These are phyloP conservation scores for Hippoglossus stenolepis DNA, from an alignment of 2,113 vertebrate species.

Conservation along the genomic window DNA sequence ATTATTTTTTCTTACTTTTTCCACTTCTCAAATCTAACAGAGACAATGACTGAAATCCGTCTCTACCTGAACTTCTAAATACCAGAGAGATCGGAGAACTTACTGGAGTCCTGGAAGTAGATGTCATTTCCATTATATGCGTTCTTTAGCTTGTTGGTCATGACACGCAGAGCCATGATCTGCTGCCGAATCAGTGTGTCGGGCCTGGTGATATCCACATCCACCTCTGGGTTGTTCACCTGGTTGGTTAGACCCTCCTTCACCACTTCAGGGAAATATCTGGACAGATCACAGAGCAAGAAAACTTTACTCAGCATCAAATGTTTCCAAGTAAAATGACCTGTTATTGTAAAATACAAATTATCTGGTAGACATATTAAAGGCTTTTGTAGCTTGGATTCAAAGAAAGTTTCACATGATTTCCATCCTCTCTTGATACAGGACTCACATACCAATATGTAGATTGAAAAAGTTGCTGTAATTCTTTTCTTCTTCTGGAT, in stretches of 20 bases:
- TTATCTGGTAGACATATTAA: background rate
- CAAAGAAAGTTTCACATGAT: background rate
- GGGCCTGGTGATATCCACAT: conserved; percentile 95
- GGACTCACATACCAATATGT: too few relatives aligned
- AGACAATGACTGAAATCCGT: background rate
- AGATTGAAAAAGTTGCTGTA: background rate
- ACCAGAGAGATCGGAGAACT: conserved; percentile 59
- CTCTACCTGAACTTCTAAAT: background rate
- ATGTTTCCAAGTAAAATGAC: background rate
- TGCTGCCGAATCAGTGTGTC: conserved; percentile 96
- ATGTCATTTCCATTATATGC: conserved; percentile 98
- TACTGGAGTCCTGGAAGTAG: conserved; percentile 98
- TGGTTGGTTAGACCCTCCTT: conserved; percentile 96
- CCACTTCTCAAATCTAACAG: too few relatives aligned
- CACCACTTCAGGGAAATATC: conserved; percentile 97
- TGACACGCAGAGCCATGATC: conserved; percentile 97
- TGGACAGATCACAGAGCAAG: conserved; percentile 56
- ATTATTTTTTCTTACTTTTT: too few relatives aligned
- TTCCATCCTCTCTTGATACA: background rate
- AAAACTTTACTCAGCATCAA: background rate
- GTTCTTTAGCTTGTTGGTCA: conserved; percentile 96
- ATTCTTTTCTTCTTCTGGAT: background rate
- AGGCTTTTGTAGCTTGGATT: background rate
- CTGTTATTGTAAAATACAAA: too few relatives aligned
- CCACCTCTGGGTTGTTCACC: conserved; percentile 96